Conservation (phyloP, 2,888 invertebrate genomes). For the Trachelus stipa region DNA sequence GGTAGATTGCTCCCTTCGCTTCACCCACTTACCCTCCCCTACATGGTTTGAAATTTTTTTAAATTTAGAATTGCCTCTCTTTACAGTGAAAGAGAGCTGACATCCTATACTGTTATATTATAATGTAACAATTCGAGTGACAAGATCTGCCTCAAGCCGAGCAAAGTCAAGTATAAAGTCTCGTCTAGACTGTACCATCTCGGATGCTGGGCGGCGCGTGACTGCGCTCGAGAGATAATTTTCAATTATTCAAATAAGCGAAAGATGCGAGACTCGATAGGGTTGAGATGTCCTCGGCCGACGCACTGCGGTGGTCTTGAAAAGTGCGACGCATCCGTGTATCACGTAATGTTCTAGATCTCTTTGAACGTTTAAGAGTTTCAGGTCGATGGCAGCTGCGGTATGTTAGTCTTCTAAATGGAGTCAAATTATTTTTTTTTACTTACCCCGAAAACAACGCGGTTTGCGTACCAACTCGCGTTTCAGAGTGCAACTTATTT, state of each 20-base stretch:
- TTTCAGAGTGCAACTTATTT: not conserved
- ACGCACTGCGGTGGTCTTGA: conserved; percentile 1
- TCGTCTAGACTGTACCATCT: not conserved
- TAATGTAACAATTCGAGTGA: not conserved
- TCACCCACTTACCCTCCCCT: not conserved
- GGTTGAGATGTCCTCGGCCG: not conserved
- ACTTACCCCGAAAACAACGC: not conserved
- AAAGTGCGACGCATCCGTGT: not conserved
- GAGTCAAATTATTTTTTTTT: conserved; percentile 1
- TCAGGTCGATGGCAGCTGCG: not conserved
- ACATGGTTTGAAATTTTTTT: not conserved
- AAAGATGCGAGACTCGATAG: conserved; percentile 24
- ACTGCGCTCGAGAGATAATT: not conserved
- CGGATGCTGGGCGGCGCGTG: not conserved
- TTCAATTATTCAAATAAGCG: conserved; percentile 48
- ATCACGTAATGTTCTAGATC: conserved; percentile 5
- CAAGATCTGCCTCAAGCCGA: not conserved
- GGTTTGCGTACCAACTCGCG: too few relatives aligned
- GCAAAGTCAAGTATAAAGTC: not conserved
- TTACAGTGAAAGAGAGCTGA: not conserved
- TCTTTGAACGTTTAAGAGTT: not conserved
- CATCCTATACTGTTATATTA: not conserved
- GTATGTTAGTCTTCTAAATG: not conserved
- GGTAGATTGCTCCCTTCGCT: not conserved
- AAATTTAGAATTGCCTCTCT: not conserved